Evolutionary conservation across 2,888 invertebrate genomes (phyloP), one percentile per base, ranked within the genome.

Genomic region (Blera fallax): DNA sequence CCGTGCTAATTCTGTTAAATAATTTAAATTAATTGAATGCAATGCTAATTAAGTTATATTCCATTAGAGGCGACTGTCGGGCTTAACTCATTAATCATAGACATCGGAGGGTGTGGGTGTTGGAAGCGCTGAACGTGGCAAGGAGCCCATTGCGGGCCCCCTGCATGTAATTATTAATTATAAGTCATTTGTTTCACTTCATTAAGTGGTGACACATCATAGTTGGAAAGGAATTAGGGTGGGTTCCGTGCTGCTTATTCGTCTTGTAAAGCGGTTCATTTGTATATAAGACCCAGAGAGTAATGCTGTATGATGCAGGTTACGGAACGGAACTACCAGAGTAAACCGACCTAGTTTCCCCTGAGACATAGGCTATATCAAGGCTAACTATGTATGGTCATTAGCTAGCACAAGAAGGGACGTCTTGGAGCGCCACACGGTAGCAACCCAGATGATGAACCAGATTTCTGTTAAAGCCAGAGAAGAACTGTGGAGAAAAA

Each of bases 21-120:
- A 64, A 76, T 85, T 81, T 72, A 72, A 72, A 67, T 60, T 85
- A 85, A 85, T 85, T 85, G 85, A 72, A 77, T 62, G 45, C 54
- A 67, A 58, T 48, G 72, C 81, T 85, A 85, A 85, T 85, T 81
- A 67, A 67, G 77, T 72, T 72, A 40, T 72, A 77, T 72, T 60
- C 76, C 85, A 72, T 65, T 48, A 62, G 76, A 65, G 40, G 21
- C 40, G 64, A 7, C 40, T n/a, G 60, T 7, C 10, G 11, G 27
- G 58, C 21, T 82, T 29, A 34, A 27, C 70, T 62, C 67, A 76
- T 84, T 80, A 80, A 84, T 80, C 74, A 84, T 80, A 58, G 50
- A 56, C 70, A 69, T 64, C 58, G 69, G 64, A 43, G 43, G 56
- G 50, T n/a, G 32, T 40, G 24, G 24, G 54, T 3, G 40, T n/a